These are phyloP conservation scores for Philaenus spumarius DNA, from an alignment of 1,140 invertebrate species.

Conservation along the genomic window DNA sequence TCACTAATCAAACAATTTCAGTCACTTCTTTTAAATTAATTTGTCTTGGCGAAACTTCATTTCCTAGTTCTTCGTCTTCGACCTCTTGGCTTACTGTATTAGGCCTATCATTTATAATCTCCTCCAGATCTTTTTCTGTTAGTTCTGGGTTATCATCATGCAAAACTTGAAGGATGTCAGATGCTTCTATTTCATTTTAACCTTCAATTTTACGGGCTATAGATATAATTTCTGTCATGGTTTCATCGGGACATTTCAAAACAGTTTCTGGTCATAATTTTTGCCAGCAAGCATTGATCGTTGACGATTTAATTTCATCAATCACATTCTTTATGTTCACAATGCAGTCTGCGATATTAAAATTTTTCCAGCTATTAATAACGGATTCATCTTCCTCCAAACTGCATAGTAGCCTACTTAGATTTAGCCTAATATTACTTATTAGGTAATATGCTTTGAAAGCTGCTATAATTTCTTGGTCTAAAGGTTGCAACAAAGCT, in stretches of 20 bases:
- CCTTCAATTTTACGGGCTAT: too few relatives aligned
- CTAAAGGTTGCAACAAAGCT: conserved; percentile 43
- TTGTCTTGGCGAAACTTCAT: neutral
- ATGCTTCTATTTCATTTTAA: neutral
- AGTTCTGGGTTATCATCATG: neutral
- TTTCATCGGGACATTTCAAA: neutral
- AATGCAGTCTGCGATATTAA: neutral
- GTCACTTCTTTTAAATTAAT: neutral
- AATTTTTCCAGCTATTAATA: neutral
- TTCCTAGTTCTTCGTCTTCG: neutral
- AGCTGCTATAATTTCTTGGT: conserved; percentile 39
- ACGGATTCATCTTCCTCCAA: neutral
- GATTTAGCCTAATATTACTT: neutral
- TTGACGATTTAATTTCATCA: neutral
- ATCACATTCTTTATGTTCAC: neutral
- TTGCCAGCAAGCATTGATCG: too few relatives aligned
- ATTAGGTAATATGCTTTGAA: neutral
- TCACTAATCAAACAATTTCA: neutral
- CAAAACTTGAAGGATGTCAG: neutral
- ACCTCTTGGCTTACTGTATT: neutral
- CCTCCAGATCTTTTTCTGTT: too few relatives aligned
- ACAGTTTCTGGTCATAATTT: conserved; percentile 1
- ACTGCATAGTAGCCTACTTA: neutral
- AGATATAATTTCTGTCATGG: neutral
- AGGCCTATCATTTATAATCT: too few relatives aligned